Base-by-base conservation (phyloP, 2,888 invertebrate genomes). In the Orgyia antiqua region DNA sequence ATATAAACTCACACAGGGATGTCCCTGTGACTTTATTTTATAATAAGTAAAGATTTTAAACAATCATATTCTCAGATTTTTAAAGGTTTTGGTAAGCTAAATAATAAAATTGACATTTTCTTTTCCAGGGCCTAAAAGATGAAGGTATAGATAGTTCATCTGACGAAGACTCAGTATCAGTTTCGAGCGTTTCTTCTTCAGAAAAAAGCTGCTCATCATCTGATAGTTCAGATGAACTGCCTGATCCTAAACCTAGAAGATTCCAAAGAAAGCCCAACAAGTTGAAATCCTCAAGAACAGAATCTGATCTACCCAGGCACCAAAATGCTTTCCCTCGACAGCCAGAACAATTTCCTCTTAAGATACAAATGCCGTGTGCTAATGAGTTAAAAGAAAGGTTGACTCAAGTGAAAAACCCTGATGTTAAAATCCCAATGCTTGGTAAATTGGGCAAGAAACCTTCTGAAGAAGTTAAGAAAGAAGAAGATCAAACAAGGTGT, bases 61-160 rank as follows among this genome's bases (percentile, higher is more conserved):
- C n/a, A n/a, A n/a, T n/a, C n/a, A n/a, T n/a, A n/a, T n/a, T n/a
- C n/a, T n/a, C n/a, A n/a, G n/a, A n/a, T n/a, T n/a, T n/a, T n/a
- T n/a, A n/a, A n/a, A n/a, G n/a, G n/a, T n/a, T n/a, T n/a, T n/a
- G n/a, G n/a, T n/a, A n/a, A n/a, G n/a, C n/a, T n/a, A n/a, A n/a
- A n/a, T n/a, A n/a, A n/a, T n/a, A n/a, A n/a, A n/a, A n/a, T n/a
- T n/a, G n/a, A n/a, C n/a, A n/a, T n/a, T n/a, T n/a, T n/a, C n/a
- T n/a, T n/a, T n/a, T 31, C 2, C 65, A 87, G 87, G 87, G 87
- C 42, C 67, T 87, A 2, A 87, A 87, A 61, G 87, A 87, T 50
- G 87, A 87, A 60, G 87, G 87, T 36, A 87, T 87, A 42, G 87
- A 87, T 58, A 87, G 87, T 41, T 87, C 87, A 13, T 87, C 87